Evolutionary conservation across 2,888 invertebrate genomes (phyloP).

Genomic region (Drosophila heteroneura): DNA sequence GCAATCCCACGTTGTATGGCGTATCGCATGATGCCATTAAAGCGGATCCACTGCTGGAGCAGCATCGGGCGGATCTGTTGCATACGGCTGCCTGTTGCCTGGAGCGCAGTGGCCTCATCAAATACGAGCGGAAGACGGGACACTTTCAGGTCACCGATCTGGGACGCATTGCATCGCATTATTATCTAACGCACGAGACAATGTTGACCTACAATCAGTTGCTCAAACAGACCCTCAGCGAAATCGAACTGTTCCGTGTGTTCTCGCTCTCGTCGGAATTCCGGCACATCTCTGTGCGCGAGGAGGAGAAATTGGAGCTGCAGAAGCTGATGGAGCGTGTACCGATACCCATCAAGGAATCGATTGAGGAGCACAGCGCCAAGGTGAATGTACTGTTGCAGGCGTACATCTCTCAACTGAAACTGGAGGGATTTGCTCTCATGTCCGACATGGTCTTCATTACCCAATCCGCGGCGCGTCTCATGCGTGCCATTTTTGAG

Average conservation of each 20-base stretch:
- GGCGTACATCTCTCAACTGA: conserved; percentile 99
- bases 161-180: conserved; percentile 99
- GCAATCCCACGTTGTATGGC: conserved; percentile 95
- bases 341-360: conserved; percentile 99
- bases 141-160: conserved; percentile 95
- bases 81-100: conserved; percentile 96
- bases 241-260: conserved; percentile 98
- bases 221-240: conserved; percentile 97
- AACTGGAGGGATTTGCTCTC: conserved; percentile 98
- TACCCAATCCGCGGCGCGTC: conserved; percentile 97
- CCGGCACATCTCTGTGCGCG: conserved; percentile 95
- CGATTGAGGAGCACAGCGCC: conserved; percentile 97
- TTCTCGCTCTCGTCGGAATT: conserved; percentile 99
- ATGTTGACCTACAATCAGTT: conserved; percentile 98
- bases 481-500: conserved; percentile 98
- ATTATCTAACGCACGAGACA: conserved; percentile 98
- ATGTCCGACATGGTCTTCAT: conserved; percentile 99
- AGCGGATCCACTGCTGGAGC: conserved; percentile 94
- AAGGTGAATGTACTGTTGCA: conserved; percentile 98
- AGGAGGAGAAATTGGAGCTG: conserved; percentile 98
- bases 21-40: conserved; percentile 92
- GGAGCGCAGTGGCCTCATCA: conserved; percentile 97
- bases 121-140: conserved; percentile 98
- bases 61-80: conserved; percentile 96
- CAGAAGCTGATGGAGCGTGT: conserved; percentile 96